Conservation (phyloP, 2,888 invertebrate genomes). For the Artemia sinica region DNA sequence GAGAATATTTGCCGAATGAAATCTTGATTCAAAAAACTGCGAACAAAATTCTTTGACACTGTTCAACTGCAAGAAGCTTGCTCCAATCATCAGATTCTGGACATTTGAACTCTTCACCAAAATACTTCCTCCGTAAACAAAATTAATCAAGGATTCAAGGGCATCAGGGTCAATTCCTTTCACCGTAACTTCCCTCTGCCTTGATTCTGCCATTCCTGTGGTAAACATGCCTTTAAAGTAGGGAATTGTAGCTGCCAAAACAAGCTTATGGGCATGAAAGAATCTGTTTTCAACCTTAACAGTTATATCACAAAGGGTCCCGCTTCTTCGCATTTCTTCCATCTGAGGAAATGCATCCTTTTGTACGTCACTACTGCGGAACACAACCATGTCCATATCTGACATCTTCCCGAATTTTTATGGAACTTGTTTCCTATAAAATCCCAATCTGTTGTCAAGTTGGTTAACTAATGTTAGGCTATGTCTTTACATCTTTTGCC, state of each 20-base stretch:
- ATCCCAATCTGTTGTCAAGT: too few relatives aligned
- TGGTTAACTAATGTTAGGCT: too few relatives aligned
- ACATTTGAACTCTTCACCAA: slow-evolving; percentile 60
- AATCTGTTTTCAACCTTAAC: slow-evolving; percentile 59
- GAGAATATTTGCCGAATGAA: slow-evolving; percentile 60
- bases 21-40: slow-evolving; percentile 53
- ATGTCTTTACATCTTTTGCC: too few relatives aligned
- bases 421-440: too few relatives aligned
- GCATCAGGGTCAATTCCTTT: slow-evolving; percentile 61
- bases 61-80: slow-evolving; percentile 61
- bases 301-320: slow-evolving; percentile 67
- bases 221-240: slow-evolving; percentile 83
- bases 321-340: slow-evolving; percentile 61
- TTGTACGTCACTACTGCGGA: slow-evolving; percentile 47
- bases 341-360: slow-evolving; percentile 50
- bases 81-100: slow-evolving; percentile 64
- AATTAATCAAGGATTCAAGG: slow-evolving; percentile 61
- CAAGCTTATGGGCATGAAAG: slow-evolving; percentile 63
- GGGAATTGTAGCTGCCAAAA: slow-evolving; percentile 66
- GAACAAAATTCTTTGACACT: slow-evolving; percentile 68
- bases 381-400: slow-evolving; percentile 42
- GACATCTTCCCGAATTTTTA: slow-evolving; percentile 21
- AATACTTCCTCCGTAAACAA: slow-evolving; percentile 62
- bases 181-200: slow-evolving; percentile 59
- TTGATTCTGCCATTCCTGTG: slow-evolving; percentile 67